A percentile compares a stretch with the other conserved stretches of the same genome.
Conservation (phyloP, 2,113 vertebrate species). For the Catagonus wagneri region DNA sequence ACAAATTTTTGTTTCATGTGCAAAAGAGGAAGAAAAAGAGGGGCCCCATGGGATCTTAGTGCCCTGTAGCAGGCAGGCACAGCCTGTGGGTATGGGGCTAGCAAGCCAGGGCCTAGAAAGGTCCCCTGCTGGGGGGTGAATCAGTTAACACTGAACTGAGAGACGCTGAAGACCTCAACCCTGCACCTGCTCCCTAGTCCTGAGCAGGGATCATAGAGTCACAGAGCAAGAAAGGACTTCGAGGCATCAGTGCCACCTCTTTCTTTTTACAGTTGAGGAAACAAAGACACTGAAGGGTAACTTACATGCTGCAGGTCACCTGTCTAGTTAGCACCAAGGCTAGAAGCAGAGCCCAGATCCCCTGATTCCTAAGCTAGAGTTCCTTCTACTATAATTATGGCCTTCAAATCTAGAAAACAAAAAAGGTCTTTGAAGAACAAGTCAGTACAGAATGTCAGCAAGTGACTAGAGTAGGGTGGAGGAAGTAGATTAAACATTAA, state of each 20-base stretch:
- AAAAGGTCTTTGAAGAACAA: background rate
- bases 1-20: conserved; percentile 72
- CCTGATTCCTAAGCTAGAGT: background rate
- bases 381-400: background rate
- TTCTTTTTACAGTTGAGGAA: background rate
- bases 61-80: background rate
- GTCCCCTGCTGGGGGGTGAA: background rate
- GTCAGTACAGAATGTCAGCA: background rate
- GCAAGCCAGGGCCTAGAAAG: background rate
- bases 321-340: background rate
- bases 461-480: accelerated
- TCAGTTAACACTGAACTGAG: background rate
- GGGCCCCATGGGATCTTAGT: background rate
- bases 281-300: background rate
- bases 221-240: background rate
- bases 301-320: background rate
- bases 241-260: too few species aligned
- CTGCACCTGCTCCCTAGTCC: background rate
- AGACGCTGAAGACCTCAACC: background rate
- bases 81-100: conserved; percentile 20
- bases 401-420: background rate
- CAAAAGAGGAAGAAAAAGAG: conserved; percentile 52
- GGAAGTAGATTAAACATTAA: background rate
- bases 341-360: background rate
- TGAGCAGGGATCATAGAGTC: background rate